A percentile compares a stretch with the other conserved stretches of the same genome.
Conservation (phyloP, 2,797 vertebrate genomes). For the Aeoliscus strigatus region DNA sequence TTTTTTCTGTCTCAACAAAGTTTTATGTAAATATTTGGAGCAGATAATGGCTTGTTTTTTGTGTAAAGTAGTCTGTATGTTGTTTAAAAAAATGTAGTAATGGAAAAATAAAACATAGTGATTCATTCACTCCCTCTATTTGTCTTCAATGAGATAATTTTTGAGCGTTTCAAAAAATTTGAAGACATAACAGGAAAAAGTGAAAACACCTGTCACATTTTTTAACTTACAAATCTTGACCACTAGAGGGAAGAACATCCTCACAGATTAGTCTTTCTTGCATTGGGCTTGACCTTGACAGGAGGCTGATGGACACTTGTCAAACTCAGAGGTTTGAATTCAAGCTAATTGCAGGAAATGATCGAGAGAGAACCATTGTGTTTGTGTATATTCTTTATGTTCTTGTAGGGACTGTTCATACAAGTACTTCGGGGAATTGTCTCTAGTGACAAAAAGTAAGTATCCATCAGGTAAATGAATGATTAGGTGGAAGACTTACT, state of each 20-base stretch:
- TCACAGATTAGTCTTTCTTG: constrained; percentile 16
- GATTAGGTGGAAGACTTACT: no score
- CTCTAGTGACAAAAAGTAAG: no score
- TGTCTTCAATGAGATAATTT: no score
- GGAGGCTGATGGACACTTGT: constrained; percentile 15
- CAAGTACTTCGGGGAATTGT: no score
- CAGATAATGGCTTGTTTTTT: constrained; percentile 58
- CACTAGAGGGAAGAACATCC: constrained; percentile 38
- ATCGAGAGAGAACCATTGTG: no score
- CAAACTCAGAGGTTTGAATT: not conserved
- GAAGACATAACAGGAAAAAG: not conserved
- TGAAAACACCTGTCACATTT: not conserved
- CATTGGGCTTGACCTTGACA: constrained; percentile 17
- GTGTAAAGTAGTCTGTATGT: constrained; percentile 68
- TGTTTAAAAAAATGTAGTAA: constrained; percentile 69
- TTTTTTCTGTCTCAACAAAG: constrained; percentile 46
- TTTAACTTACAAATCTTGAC: not conserved
- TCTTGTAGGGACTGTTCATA: no score
- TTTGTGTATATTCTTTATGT: no score
- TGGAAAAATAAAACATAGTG: no score
- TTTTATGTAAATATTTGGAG: constrained; percentile 74
- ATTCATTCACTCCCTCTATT: not conserved
- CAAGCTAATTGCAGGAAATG: no score
- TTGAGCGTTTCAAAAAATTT: no score
- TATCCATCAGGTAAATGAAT: no score